Evolutionary conservation across 2,797 vertebrate genomes (phyloP).

Genomic region (Anas bahamensis): DNA sequence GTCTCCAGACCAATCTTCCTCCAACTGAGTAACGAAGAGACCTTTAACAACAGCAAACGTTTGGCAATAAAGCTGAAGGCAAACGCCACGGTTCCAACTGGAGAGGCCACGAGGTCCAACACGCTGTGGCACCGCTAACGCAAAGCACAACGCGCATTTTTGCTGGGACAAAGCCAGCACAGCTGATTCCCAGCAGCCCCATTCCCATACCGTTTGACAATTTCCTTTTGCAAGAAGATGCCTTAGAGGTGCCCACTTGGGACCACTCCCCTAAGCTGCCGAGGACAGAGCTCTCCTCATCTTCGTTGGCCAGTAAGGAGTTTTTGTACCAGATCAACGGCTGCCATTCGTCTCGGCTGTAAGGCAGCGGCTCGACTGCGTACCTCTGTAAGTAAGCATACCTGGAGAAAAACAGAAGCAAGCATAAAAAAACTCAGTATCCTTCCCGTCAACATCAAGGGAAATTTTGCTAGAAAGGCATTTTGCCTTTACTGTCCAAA

Average conservation of each 20-base stretch:
- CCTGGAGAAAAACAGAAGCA: conserved; percentile 68
- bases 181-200: neutral
- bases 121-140: neutral
- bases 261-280: conserved; percentile 79
- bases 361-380: conserved; percentile 78
- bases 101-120: neutral
- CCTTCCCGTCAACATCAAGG: neutral
- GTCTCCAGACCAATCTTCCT: neutral
- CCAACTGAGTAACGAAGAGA: neutral
- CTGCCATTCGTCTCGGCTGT: conserved; percentile 86
- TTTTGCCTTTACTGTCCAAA: neutral
- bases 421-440: neutral
- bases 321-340: conserved; percentile 86
- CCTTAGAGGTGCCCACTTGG: conserved; percentile 55
- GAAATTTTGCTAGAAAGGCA: neutral
- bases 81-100: neutral
- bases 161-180: neutral
- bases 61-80: neutral
- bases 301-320: conserved; percentile 85
- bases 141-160: neutral
- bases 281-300: conserved; percentile 82
- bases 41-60: neutral
- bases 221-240: conserved; percentile 71
- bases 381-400: conserved; percentile 87
- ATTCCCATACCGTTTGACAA: conserved; percentile 64